These are phyloP conservation scores for Rhegmatorhina hoffmannsi DNA, from an alignment of 2,113 vertebrate genomes.

Conservation along the genomic window DNA sequence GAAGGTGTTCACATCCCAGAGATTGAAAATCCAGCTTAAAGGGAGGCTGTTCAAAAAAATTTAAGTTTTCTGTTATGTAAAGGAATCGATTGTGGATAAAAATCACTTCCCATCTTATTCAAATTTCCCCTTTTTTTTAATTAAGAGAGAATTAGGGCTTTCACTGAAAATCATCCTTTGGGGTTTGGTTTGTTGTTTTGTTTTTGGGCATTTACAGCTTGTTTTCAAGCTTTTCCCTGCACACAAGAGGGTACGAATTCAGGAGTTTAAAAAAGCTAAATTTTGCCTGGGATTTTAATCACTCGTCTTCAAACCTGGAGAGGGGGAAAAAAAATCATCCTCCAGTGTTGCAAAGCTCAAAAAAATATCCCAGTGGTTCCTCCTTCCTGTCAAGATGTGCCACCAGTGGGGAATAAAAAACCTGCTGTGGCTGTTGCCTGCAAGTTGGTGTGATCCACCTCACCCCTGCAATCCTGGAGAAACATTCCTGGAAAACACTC, in stretches of 20 bases:
- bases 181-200: too few species aligned
- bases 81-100: not conserved
- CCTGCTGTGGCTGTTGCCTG: not conserved
- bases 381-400: not conserved
- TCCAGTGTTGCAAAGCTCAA: not conserved
- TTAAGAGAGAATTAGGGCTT: not conserved
- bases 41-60: not conserved
- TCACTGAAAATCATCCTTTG: not conserved
- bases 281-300: not conserved
- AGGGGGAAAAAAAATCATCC: not conserved
- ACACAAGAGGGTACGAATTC: not conserved
- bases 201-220: not conserved
- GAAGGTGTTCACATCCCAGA: not conserved
- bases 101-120: rapidly evolving
- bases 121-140: not conserved
- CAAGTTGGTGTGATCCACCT: not conserved
- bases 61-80: not conserved
- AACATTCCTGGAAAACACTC: not conserved
- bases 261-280: not conserved
- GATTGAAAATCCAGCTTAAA: not conserved
- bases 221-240: not conserved
- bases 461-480: not conserved
- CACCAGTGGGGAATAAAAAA: not conserved
- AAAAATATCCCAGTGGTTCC: not conserved
- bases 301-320: rapidly evolving